Conservation (phyloP, 2,797 vertebrate genomes). For the Taeniopygia guttata region DNA sequence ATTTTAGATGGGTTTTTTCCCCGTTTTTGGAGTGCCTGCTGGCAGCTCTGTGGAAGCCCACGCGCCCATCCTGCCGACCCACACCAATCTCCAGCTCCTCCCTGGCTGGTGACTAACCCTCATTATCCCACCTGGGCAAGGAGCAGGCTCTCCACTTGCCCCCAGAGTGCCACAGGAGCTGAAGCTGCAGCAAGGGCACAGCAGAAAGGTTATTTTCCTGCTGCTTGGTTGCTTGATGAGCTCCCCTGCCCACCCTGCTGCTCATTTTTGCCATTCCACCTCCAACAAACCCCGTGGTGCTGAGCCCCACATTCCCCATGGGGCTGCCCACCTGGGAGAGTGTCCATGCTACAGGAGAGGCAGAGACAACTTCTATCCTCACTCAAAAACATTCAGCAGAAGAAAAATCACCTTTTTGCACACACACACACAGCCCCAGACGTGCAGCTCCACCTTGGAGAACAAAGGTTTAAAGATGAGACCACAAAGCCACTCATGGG, state of each 20-base stretch:
- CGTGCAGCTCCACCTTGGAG: background rate
- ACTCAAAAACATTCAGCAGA: fast-evolving
- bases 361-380: background rate
- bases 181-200: background rate
- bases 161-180: background rate
- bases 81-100: background rate
- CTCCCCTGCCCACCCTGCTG: fast-evolving
- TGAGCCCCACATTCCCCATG: fast-evolving
- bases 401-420: background rate
- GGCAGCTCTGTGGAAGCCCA: background rate
- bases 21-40: background rate
- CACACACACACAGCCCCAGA: fast-evolving
- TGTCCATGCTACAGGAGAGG: fast-evolving
- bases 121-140: fast-evolving
- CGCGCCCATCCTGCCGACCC: background rate
- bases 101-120: background rate
- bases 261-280: fast-evolving
- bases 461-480: background rate
- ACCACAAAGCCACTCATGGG: fast-evolving
- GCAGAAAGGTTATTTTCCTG: background rate
- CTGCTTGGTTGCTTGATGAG: fast-evolving
- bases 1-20: background rate
- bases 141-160: background rate
- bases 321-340: fast-evolving
- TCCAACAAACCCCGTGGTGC: background rate